Conservation (phyloP, 2,113 vertebrate genomes). For the Trogon melanurus region DNA sequence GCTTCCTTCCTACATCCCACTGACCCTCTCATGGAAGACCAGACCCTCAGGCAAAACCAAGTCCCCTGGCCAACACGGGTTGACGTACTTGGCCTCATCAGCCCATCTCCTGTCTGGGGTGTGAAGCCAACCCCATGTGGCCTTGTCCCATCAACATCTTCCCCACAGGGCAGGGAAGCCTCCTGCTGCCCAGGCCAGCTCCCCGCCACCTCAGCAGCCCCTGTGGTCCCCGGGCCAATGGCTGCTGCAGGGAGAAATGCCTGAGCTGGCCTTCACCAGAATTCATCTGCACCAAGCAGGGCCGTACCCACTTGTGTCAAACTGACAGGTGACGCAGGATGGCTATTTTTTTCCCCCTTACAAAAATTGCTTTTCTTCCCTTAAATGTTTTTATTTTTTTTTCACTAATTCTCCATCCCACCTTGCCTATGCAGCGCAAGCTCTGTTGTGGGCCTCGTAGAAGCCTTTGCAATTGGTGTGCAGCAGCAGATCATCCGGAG, state of each 20-base stretch:
- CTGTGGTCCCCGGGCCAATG: neutral
- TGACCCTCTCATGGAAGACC: neutral
- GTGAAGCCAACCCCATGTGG: neutral
- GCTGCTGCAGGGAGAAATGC: neutral
- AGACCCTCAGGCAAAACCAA: neutral
- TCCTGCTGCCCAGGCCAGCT: rapidly evolving
- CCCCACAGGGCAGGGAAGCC: neutral
- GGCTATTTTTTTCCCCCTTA: rapidly evolving
- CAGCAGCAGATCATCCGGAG: neutral
- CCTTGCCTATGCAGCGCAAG: neutral
- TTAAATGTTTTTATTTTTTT: neutral
- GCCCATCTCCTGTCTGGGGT: rapidly evolving
- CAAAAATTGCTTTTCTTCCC: neutral
- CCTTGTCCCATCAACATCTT: neutral
- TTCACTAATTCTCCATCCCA: neutral
- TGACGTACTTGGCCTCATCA: neutral
- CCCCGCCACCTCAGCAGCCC: rapidly evolving
- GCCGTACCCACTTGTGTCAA: rapidly evolving
- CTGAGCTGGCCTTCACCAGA: rapidly evolving
- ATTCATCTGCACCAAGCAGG: rapidly evolving
- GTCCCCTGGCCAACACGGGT: neutral
- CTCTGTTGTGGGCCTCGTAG: neutral
- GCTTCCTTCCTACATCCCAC: neutral
- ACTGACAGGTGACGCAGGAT: neutral
- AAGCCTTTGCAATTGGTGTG: neutral